Base-by-base conservation (phyloP, 2,797 vertebrate species). In the Syngnathus rostellatus region DNA sequence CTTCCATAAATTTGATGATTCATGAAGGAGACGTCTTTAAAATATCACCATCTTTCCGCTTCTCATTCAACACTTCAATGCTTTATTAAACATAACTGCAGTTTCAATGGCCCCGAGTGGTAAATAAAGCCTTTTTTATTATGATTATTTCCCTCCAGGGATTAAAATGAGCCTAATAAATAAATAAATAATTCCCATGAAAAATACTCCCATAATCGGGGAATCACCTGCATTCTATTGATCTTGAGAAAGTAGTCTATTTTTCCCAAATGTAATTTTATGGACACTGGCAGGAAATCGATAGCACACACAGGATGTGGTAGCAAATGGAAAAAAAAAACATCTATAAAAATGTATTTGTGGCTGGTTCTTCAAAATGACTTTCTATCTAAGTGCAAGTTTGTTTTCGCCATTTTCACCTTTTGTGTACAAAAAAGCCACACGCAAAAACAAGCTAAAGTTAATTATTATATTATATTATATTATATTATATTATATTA, bases 241-340 rank as follows among this genome's bases (percentile, higher is more conserved):
- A 69, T 65, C 60, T 12, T 64, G 37, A n/a, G 14, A 68, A 7
- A 41, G 17, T 23, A 23, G 17, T 50, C 11, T 55, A 38, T 45
- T 55, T 54, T 55, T 54, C 39, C 31, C 45, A 62, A 38, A 69
- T 71, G 62, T 39, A 65, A 74, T 66, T 69, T 46, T 31, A 72
- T 12, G 16, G 54, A 67, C 17, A 6, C 21, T 41, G 46, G 58
- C 63, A 71, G 70, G 54, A 68, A 74, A 76, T 79, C 60, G n/a
- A 68, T 73, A 31, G 6, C 9, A 37, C 40, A 16, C 54, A 48
- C 67, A 72, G 41, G 39, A 66, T 63, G 64, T 46, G 39, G 55
- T 57, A 59, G 16, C 6, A 21, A n/a, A 62, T 64, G 46, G 8
- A 50, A 14, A 48, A 38, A 19, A 23, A 66, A 64, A 19, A 16